Conservation (phyloP, 2,888 invertebrate species). For the Pardosa pseudoannulata region DNA sequence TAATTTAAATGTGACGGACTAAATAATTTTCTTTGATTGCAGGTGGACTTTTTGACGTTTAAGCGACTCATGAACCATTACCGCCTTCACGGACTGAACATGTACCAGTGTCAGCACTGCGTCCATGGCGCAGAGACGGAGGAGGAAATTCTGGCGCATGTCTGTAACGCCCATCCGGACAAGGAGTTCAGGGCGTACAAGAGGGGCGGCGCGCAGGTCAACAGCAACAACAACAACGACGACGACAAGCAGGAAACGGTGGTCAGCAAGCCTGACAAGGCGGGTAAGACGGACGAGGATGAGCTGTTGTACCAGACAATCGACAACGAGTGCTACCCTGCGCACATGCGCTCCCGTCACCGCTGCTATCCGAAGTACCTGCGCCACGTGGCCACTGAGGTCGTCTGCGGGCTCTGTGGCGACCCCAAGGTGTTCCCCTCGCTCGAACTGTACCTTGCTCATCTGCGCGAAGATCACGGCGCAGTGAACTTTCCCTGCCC, state of each 20-base stretch:
- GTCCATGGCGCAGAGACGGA: constrained; percentile 59
- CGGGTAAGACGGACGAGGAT: constrained; percentile 45
- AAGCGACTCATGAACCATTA: constrained; percentile 54
- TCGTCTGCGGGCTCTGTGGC: constrained; percentile 43
- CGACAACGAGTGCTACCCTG: constrained; percentile 12
- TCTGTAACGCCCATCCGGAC: constrained; percentile 47
- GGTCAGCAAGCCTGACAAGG: too few species aligned
- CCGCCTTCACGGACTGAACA: constrained; percentile 58
- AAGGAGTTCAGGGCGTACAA: constrained; percentile 46
- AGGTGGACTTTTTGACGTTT: constrained; percentile 51
- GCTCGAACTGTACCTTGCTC: constrained; percentile 25
- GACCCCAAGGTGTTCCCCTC: constrained; percentile 29
- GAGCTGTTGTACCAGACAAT: neutral
- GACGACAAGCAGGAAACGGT: too few species aligned
- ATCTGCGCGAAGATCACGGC: constrained; percentile 38
- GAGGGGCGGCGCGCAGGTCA: too few species aligned
- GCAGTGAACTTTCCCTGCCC: constrained; percentile 53
- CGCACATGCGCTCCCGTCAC: neutral
- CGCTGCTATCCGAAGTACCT: constrained; percentile 39
- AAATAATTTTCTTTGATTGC: too few species aligned
- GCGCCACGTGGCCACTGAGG: constrained; percentile 14
- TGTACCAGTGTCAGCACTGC: constrained; percentile 58
- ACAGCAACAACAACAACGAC: too few species aligned
- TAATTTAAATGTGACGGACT: too few species aligned
- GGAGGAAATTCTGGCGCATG: constrained; percentile 61